A percentile compares a stretch with the other conserved stretches of the same genome.
These are phyloP conservation scores for Hypotaenidia philippensis DNA, from an alignment of 2,797 vertebrate genomes.

Conservation along the genomic window DNA sequence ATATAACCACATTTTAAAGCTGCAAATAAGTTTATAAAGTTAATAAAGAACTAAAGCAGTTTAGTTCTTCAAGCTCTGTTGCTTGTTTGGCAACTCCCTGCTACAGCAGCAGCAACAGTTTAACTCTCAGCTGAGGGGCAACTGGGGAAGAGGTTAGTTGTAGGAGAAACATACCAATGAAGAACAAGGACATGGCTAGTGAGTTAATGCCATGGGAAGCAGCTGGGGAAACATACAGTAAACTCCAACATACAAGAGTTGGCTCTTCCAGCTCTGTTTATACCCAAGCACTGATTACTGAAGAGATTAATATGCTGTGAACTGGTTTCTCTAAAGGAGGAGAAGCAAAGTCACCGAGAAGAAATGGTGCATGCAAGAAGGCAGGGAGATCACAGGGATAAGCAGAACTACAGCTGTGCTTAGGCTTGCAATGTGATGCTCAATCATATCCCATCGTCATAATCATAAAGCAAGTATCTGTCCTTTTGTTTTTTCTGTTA, in stretches of 20 bases:
- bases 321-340: background rate
- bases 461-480: background rate
- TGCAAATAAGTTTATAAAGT: background rate
- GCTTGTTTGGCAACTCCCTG: background rate
- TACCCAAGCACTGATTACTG: background rate
- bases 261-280: background rate
- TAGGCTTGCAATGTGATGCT: background rate
- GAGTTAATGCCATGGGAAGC: background rate
- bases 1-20: background rate
- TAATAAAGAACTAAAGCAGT: conserved; percentile 6
- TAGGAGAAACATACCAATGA: background rate
- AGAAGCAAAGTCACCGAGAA: background rate
- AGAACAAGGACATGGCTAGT: background rate
- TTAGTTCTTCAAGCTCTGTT: background rate
- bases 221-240: background rate
- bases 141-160: background rate
- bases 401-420: background rate
- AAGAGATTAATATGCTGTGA: background rate
- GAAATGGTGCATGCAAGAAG: background rate
- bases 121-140: background rate
- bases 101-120: background rate
- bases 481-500: background rate
- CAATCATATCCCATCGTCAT: background rate
- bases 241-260: background rate
- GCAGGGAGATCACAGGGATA: background rate